Evolutionary conservation across 2,797 vertebrate species (phyloP), one percentile per base, ranked within the genome.

Genomic region (Melanotaenia nigrans): DNA sequence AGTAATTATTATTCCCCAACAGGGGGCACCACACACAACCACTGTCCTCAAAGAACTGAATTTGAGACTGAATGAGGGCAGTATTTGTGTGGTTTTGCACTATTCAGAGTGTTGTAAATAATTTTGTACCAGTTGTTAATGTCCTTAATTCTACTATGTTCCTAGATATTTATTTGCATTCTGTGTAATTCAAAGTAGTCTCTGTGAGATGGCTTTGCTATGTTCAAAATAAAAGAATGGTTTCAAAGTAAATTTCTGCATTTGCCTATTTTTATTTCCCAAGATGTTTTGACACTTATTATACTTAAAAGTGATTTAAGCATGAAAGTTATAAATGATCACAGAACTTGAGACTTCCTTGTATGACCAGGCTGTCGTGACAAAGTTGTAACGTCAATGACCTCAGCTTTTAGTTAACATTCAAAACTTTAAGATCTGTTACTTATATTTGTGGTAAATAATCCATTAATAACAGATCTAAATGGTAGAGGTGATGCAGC

Each of bases 201-300:
- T 95, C 94, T 94, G 94, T 95, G 95, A 95, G 94, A 95, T 87
- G 80, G 63, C 93, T 93, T 94, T 93, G 88, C 78, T 90, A 88
- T 93, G 90, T 92, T 91, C 18, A 87, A 91, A 94, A 94, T 93
- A 94, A 95, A 95, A 92, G 81, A 80, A 87, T 81, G 83, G 85
- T 91, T 92, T 90, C 76, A 30, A 90, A 88, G 49, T 84, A 78
- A 71, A 81, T 13, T 8, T 40, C 25, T 61, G 59, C 33, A 3
- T 45, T 70, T 55, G 9, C n/a, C 2, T 24, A 38, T 71, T 35
- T 25, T 68, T 24, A 38, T 7, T 5, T 20, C 36, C 38, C 0
- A 18, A 13, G 10, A 18, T 30, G 54, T 61, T 22, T 8, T 10
- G 24, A 49, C 20, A 45, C 0, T 5, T 13, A 42, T 14, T 47